Conservation (phyloP, 2,888 invertebrate species). For the Eristalinus sepulchralis region DNA sequence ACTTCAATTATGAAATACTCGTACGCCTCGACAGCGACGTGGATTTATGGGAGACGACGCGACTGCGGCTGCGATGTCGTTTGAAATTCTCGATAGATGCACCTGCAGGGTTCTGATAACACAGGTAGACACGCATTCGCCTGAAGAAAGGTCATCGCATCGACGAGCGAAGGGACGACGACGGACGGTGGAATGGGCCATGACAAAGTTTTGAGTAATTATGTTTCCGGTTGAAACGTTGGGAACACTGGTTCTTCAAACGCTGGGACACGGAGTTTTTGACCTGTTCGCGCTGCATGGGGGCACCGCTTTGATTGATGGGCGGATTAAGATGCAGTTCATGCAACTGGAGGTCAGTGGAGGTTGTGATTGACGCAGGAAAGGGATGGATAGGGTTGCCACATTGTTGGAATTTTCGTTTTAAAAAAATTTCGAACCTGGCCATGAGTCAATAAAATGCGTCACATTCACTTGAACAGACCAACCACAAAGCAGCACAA, state of each 20-base stretch:
- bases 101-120: neutral
- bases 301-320: neutral
- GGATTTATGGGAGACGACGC: slow-evolving; percentile 15
- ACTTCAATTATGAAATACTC: slow-evolving; percentile 20
- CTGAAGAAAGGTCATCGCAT: neutral
- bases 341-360: neutral
- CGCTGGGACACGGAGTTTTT: neutral
- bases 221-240: neutral
- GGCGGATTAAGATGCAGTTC: neutral
- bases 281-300: neutral
- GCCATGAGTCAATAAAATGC: neutral
- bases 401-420: too few species aligned
- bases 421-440: neutral
- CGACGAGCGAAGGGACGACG: neutral
- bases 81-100: slow-evolving; percentile 13
- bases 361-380: neutral
- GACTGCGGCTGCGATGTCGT: slow-evolving; percentile 20
- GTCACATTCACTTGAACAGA: neutral
- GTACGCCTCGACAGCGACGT: slow-evolving; percentile 34
- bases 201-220: neutral
- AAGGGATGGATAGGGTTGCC: neutral
- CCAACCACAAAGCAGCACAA: neutral
- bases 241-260: neutral
- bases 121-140: neutral
- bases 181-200: neutral